Evolutionary conservation across 2,888 invertebrate genomes (phyloP).

Genomic region (Mellilla xanthometata): DNA sequence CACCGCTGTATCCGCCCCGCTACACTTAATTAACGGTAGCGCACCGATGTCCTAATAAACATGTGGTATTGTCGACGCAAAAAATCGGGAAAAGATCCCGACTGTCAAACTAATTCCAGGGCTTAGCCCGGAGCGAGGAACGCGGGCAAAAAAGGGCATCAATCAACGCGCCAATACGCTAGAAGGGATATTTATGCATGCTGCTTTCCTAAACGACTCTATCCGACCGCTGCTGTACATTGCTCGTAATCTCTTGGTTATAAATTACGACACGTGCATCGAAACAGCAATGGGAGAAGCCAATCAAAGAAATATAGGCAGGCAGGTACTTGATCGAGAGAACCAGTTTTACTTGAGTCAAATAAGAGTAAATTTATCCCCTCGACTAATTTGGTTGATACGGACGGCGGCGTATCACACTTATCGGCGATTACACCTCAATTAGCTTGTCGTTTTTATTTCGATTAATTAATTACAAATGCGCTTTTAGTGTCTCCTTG

Average conservation of each 20-base stretch:
- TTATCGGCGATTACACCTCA: conserved; percentile 48
- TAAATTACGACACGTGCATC: conserved; percentile 5
- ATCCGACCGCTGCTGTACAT: conserved; percentile 29
- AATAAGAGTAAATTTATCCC: conserved; percentile 33
- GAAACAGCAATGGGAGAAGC: conserved; percentile 14
- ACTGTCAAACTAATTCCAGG: conserved; percentile 74
- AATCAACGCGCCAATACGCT: conserved; percentile 60
- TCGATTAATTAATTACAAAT: conserved; percentile 48
- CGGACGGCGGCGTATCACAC: conserved; percentile 47
- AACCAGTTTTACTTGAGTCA: conserved; percentile 37
- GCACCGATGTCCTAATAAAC: conserved; percentile 51
- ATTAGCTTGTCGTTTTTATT: conserved; percentile 50
- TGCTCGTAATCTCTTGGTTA: conserved; percentile 16
- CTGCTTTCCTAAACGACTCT: conserved; percentile 26
- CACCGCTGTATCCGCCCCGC: conserved; percentile 59
- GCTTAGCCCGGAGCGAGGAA: conserved; percentile 59
- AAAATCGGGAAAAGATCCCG: conserved; percentile 73
- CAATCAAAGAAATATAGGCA: conserved; percentile 9
- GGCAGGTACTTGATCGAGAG: conserved; percentile 21
- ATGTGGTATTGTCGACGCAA: conserved; percentile 67
- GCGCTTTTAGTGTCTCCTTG: conserved; percentile 36
- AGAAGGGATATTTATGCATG: conserved; percentile 50
- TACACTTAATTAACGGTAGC: conserved; percentile 69
- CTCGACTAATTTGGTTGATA: conserved; percentile 53
- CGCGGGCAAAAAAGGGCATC: conserved; percentile 75